phyloP scores from a whole-genome alignment of 2,113 vertebrate species.

The Pelobates fuscus region DNA sequence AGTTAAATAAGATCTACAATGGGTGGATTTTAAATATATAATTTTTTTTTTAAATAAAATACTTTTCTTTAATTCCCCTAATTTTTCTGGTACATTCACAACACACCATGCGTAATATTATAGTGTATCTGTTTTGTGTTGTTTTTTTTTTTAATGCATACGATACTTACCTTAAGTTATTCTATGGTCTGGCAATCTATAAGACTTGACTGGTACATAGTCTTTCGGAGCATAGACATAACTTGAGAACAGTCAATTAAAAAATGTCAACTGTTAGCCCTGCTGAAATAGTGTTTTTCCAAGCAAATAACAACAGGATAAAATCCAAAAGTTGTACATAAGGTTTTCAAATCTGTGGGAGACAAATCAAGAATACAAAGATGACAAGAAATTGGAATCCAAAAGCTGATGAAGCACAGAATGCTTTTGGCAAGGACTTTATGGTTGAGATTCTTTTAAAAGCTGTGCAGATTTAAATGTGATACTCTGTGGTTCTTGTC shows the following conservation, averaged over 20 bases:
- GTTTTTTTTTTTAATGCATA: no score
- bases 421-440: constrained; percentile 8
- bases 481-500: not conserved
- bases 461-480: constrained; percentile 14
- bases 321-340: constrained; percentile 38
- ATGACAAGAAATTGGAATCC: constrained; percentile 25
- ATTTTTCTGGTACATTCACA: no score
- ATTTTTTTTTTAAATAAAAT: no score
- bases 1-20: no score
- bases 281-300: constrained; percentile 17
- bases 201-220: no score
- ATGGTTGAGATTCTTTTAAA: not conserved
- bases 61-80: no score
- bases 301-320: constrained; percentile 22
- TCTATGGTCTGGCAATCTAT: no score
- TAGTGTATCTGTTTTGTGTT: no score
- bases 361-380: constrained; percentile 32
- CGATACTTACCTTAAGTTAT: no score
- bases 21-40: no score
- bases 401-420: constrained; percentile 40
- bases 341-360: constrained; percentile 46
- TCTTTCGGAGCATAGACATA: no score
- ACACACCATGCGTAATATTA: no score
- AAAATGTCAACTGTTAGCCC: constrained; percentile 7
- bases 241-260: constrained; percentile 2